Evolutionary conservation across 2,113 vertebrate species (phyloP).

Genomic region (Sitta europaea): DNA sequence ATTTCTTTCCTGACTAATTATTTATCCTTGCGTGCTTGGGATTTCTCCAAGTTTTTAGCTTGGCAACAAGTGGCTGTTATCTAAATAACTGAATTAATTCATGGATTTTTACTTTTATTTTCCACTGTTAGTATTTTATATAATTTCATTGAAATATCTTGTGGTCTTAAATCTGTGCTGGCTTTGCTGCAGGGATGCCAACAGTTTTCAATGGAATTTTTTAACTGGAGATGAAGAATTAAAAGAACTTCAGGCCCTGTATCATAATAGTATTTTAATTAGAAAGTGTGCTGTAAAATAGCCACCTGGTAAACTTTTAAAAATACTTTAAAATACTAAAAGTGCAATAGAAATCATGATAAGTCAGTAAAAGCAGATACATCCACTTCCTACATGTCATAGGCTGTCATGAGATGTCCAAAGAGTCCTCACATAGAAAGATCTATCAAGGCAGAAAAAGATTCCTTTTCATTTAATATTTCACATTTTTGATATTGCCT

Average conservation of each 20-base stretch:
- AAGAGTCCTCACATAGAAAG: neutral
- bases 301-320: neutral
- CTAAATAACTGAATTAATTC: neutral
- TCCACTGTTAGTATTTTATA: neutral
- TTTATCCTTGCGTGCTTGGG: neutral
- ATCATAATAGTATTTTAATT: neutral
- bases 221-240: neutral
- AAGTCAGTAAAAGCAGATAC: neutral
- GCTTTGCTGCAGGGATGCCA: neutral
- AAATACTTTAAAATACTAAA: neutral
- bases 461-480: neutral
- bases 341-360: neutral
- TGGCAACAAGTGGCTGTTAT: neutral
- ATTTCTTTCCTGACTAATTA: neutral
- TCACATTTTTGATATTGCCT: neutral
- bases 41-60: neutral
- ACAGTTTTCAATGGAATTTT: neutral
- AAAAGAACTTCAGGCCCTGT: neutral
- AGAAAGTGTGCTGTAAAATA: neutral
- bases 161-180: neutral
- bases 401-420: neutral
- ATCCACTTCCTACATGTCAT: neutral
- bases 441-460: neutral
- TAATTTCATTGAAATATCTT: neutral
- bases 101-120: neutral